phyloP scores from a whole-genome alignment of 2,113 vertebrate species.

The Montifringilla adamsi region DNA sequence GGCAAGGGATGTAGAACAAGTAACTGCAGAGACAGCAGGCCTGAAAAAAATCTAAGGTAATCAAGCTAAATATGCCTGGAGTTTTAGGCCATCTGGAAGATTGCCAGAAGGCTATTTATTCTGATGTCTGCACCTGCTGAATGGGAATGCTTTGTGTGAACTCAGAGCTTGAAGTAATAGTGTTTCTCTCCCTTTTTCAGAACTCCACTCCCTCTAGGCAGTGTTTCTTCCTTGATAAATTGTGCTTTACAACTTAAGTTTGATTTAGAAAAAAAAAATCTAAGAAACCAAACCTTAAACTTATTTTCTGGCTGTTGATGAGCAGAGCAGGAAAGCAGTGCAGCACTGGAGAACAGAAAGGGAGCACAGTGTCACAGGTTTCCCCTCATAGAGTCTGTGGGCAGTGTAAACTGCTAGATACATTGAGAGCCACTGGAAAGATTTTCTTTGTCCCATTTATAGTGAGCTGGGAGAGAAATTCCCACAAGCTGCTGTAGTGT shows the following conservation, averaged over 20 bases:
- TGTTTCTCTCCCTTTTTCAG: slow-evolving; percentile 5
- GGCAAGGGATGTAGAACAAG: slow-evolving; percentile 57
- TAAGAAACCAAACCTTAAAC: not conserved
- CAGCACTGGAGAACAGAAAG: not conserved
- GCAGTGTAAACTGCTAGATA: not conserved
- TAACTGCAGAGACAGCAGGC: slow-evolving; percentile 50
- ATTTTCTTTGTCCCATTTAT: not conserved
- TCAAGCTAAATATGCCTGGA: slow-evolving; percentile 59
- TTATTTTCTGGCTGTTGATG: not conserved
- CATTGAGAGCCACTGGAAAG: not conserved
- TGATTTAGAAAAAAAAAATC: not conserved
- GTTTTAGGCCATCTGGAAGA: slow-evolving; percentile 57
- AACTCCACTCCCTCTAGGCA: not conserved
- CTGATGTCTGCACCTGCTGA: slow-evolving; percentile 58
- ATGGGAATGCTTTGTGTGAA: slow-evolving; percentile 59
- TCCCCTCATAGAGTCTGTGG: not conserved
- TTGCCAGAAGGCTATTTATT: slow-evolving; percentile 50
- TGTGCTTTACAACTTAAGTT: not conserved
- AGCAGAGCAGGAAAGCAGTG: not conserved
- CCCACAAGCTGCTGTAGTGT: not conserved
- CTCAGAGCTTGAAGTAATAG: slow-evolving; percentile 20
- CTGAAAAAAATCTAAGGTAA: slow-evolving; percentile 53
- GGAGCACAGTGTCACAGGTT: not conserved
- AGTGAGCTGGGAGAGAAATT: not conserved
- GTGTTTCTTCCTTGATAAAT: slow-evolving; percentile 3